phyloP scores from a whole-genome alignment of 2,113 vertebrate species.

The Lophochroa leadbeateri region DNA sequence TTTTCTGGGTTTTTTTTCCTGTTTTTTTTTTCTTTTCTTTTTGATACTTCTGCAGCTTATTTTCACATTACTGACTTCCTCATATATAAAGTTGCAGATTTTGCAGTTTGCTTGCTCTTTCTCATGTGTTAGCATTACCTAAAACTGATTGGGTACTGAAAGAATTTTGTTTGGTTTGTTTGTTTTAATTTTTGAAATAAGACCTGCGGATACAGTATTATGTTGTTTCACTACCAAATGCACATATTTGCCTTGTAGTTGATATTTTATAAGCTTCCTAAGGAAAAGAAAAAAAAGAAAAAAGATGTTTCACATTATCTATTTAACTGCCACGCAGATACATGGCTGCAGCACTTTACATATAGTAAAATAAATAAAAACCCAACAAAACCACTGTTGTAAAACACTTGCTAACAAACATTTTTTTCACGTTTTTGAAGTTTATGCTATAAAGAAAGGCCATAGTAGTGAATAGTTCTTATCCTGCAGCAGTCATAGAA shows the following conservation, averaged over 20 bases:
- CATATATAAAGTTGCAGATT: neutral
- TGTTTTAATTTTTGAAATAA: neutral
- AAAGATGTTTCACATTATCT: neutral
- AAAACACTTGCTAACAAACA: neutral
- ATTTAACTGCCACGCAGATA: neutral
- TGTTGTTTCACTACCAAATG: neutral
- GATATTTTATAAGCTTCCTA: neutral
- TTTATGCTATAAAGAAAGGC: neutral
- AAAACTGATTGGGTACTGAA: neutral
- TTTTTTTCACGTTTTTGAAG: neutral
- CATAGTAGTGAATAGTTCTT: neutral
- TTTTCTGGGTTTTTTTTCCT: fast-evolving
- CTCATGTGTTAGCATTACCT: neutral
- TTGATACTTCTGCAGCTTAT: neutral
- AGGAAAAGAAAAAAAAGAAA: neutral
- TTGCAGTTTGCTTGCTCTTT: neutral
- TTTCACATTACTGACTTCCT: neutral
- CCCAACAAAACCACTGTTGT: neutral
- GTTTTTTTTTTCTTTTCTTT: neutral
- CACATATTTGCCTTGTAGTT: neutral
- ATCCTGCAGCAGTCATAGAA: neutral
- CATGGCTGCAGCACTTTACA: neutral
- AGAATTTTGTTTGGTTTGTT: neutral
- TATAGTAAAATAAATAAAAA: neutral
- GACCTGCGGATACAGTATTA: neutral